A percentile compares a stretch with the other conserved stretches of the same genome.
Evolutionary conservation across 2,113 vertebrate species (phyloP).

Genomic region (Anoplopoma fimbria): DNA sequence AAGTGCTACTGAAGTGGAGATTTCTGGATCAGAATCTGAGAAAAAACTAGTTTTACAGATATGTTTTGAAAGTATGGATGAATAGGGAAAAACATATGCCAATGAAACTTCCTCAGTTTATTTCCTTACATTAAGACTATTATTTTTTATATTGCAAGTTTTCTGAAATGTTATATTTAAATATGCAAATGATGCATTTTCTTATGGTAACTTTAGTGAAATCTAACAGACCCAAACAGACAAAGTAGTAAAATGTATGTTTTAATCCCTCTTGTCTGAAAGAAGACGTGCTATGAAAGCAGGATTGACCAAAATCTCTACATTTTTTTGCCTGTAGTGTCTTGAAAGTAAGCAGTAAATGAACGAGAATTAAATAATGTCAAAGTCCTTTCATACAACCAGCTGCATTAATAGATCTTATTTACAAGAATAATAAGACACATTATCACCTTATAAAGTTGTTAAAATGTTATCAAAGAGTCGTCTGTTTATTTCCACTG

Average conservation of each 20-base stretch:
- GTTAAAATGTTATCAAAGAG: background rate
- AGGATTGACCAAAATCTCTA: too few species aligned
- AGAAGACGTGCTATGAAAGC: too few species aligned
- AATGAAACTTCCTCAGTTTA: background rate
- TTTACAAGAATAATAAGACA: background rate
- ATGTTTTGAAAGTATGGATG: background rate
- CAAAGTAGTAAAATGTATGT: background rate
- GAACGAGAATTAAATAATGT: background rate
- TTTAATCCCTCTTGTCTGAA: too few species aligned
- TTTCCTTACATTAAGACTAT: background rate
- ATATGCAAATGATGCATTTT: background rate
- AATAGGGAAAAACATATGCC: background rate
- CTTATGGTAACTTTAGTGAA: background rate
- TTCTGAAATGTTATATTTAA: background rate
- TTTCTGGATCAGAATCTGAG: background rate
- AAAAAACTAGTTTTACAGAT: background rate
- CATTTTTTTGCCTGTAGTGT: background rate
- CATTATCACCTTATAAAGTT: background rate
- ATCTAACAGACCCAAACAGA: background rate
- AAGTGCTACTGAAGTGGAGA: background rate
- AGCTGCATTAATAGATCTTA: too few species aligned
- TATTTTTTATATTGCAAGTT: background rate
- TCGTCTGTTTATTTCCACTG: background rate
- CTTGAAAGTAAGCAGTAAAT: background rate
- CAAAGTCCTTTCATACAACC: background rate